Base-by-base conservation (phyloP, 1,140 invertebrate species). In the Drosophila busckii region DNA sequence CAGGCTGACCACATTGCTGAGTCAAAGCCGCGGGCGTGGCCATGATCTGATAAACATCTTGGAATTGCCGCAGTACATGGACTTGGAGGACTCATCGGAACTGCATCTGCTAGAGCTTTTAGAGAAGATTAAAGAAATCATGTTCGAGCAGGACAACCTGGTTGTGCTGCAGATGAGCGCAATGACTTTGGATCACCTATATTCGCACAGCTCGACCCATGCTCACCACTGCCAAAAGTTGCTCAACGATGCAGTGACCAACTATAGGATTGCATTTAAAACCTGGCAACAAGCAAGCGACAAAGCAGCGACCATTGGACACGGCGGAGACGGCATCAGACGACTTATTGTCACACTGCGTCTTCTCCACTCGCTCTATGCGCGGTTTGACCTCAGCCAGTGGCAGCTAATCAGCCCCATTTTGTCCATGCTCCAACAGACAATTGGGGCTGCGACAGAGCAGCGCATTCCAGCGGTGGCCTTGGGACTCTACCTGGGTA, bases 31-130 rank as follows among this genome's bases (percentile, higher is more conserved):
- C 5, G 7, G 1, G 6, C 2, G 7, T 2, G 0, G 1, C 0
- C 13, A n/a, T 0, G 41, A 64, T 26, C 4, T 73, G 0, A 2
- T 12, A 2, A 80, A 68, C 46, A 35, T 78, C 0, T 4, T 78
- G 0, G 49, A 68, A 26, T n/a, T 78, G 8, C 62, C 75, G 0
- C 53, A 60, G 9, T 31, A 31, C 1, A 34, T 78, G 5, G 1
- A 7, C 0, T 5, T 56, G 7, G 2, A 16, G 4, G 0, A 0
- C 0, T 4, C 3, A 5, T 25, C 35, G 1, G 0, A 0, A 3
- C 2, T 2, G 0, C 19, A 41, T 1, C 22, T 46, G 2, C 0
- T 10, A 4, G 3, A 31, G 3, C 12, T 76, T 2, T 8, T 73
- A 2, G 23, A 46, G 0, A 15, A 56, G 2, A 44, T 78, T 0